These are phyloP conservation scores for Homarus gammarus DNA, from an alignment of 2,888 invertebrate species.

Conservation along the genomic window DNA sequence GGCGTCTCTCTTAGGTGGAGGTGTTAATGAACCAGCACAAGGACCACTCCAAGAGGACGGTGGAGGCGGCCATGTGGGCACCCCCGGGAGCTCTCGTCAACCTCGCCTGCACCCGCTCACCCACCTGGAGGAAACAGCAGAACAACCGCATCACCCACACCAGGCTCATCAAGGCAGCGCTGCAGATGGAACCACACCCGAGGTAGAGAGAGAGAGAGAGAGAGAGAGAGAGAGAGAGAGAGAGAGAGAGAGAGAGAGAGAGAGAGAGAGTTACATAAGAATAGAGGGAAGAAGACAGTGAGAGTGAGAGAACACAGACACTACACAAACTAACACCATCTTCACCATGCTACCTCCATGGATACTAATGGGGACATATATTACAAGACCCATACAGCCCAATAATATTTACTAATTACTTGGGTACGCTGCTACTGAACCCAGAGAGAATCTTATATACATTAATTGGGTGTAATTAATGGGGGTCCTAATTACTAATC, in stretches of 20 bases:
- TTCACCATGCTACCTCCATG: too few species aligned
- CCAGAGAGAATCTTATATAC: too few species aligned
- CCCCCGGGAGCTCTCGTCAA: slow-evolving; percentile 82
- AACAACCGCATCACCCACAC: slow-evolving; percentile 79
- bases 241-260: slow-evolving; percentile 15
- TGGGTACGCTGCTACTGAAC: too few species aligned
- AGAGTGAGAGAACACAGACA: too few species aligned
- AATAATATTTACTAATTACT: too few species aligned
- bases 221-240: neutral
- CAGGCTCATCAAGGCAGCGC: slow-evolving; percentile 78
- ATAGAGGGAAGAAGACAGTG: slow-evolving; percentile 50
- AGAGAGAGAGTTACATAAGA: too few species aligned
- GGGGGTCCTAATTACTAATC: too few species aligned
- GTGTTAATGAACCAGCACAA: slow-evolving; percentile 81
- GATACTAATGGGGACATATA: too few species aligned
- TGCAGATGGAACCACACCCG: slow-evolving; percentile 78
- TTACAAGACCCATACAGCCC: too few species aligned
- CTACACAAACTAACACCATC: too few species aligned
- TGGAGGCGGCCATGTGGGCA: slow-evolving; percentile 81
- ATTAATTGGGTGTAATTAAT: too few species aligned
- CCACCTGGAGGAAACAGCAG: slow-evolving; percentile 73
- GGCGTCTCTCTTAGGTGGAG: slow-evolving; percentile 79
- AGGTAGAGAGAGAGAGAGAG: slow-evolving; percentile 77
- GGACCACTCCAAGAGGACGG: slow-evolving; percentile 81
- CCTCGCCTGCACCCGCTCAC: slow-evolving; percentile 79